Evolutionary conservation across 1,140 invertebrate genomes (phyloP), one percentile per base, ranked within the genome.

Genomic region (Dinothrombium tinctorium): DNA sequence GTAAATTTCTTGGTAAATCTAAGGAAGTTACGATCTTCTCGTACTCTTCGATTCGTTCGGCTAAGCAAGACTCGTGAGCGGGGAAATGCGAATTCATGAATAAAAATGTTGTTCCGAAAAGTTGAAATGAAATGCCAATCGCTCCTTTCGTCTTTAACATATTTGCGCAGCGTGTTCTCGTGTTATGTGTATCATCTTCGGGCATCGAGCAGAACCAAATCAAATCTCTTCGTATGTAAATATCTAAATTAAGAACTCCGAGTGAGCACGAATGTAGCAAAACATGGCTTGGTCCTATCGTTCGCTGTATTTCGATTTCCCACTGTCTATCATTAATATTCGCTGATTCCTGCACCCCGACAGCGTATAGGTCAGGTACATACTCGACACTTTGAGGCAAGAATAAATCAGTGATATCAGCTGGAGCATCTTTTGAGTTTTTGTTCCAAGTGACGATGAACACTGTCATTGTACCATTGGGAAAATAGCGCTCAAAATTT

Each of bases 21-120:
- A 90, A 59, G n/a, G 75, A 72, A 50, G 73, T 63, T 28, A 75
- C 72, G 35, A 89, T 86, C 54, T 74, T 74, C 50, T 76, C 76
- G 25, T 87, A 79, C 58, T 90, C 82, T 11, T 73, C 71, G 0
- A 87, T 66, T 36, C 84, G 63, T 23, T 36, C 20, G 23, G 22
- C 33, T 9, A 20, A 37, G 19, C 29, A 33, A 9, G 26, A 28
- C n/a, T 20, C 21, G 22, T 43, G 41, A 41, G 61, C 60, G 58
- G 47, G 8, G 47, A 92, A 67, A 66, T 94, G 86, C 17, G 78
- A 81, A 9, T 82, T 89, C 0, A 92, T 73, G 55, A 94, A 92
- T 5, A 92, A 62, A 57, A 89, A 82, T 17, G 81, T 82, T 1
- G 82, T 86, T 2, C 86, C 86, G 59, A 94, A 94, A n/a, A 94